Conservation (phyloP, 2,888 invertebrate genomes). For the Pseudanteris insignis region DNA sequence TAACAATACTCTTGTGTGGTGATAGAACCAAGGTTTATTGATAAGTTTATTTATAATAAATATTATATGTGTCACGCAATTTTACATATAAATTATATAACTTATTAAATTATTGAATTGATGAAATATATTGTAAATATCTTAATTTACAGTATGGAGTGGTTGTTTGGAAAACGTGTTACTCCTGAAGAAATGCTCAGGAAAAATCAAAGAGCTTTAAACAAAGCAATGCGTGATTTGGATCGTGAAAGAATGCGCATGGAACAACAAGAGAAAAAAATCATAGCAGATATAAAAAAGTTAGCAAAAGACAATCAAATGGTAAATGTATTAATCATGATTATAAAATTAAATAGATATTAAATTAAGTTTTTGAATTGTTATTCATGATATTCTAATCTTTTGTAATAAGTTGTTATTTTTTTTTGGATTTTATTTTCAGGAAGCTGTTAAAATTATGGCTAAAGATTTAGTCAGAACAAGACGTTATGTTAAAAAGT, state of each 20-base stretch:
- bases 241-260: slow-evolving; percentile 93
- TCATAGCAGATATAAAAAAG: slow-evolving; percentile 97
- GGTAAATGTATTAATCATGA: too few relatives aligned
- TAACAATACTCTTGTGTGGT: too few relatives aligned
- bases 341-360: too few relatives aligned
- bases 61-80: too few relatives aligned
- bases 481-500: slow-evolving; percentile 94
- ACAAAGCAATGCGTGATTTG: slow-evolving; percentile 97
- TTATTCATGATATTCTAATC: too few relatives aligned
- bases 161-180: slow-evolving; percentile 95
- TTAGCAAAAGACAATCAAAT: slow-evolving; percentile 99
- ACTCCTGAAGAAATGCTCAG: slow-evolving; percentile 98
- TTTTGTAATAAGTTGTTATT: slow-evolving; percentile 3
- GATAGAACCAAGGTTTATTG: too few relatives aligned
- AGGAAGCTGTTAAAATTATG: slow-evolving; percentile 99
- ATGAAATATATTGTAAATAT: neutral
- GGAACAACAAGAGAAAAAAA: slow-evolving; percentile 99
- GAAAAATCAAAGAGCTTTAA: slow-evolving; percentile 97
- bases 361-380: too few relatives aligned
- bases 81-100: too few relatives aligned
- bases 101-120: too few relatives aligned
- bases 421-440: too few relatives aligned
- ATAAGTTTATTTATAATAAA: too few relatives aligned
- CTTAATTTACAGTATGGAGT: slow-evolving; percentile 74
- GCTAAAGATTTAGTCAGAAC: slow-evolving; percentile 98